A percentile compares a stretch with the other conserved stretches of the same genome.
Conservation (phyloP, 2,797 vertebrate genomes). For the Epinephelus coioides region DNA sequence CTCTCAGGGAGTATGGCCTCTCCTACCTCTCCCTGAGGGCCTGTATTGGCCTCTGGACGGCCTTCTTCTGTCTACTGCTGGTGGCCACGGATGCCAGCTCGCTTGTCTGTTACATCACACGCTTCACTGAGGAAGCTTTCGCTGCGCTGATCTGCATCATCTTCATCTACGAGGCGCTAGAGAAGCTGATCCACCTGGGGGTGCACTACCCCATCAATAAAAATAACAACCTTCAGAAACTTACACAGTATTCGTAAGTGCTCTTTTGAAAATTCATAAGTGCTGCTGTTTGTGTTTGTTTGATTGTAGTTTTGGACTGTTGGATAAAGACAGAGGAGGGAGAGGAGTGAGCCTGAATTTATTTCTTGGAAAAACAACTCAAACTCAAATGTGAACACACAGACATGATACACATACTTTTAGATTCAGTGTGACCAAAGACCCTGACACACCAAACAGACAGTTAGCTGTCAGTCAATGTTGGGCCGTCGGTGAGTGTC, state of each 20-base stretch:
- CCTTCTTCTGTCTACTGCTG: constrained; percentile 94
- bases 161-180: constrained; percentile 99
- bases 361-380: too few species aligned
- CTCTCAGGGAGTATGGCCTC: constrained; percentile 92
- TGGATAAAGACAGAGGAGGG: neutral
- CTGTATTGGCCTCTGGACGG: constrained; percentile 98
- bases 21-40: constrained; percentile 97
- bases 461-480: too few species aligned
- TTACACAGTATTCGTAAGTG: constrained; percentile 97
- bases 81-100: constrained; percentile 99
- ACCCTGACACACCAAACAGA: too few species aligned
- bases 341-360: neutral
- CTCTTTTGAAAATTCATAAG: neutral
- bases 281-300: neutral
- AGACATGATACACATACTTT: neutral
- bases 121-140: constrained; percentile 99
- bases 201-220: constrained; percentile 97
- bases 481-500: too few species aligned
- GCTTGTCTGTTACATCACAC: constrained; percentile 98
- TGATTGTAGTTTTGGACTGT: neutral
- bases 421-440: neutral
- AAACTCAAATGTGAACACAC: neutral
- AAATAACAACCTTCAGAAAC: constrained; percentile 94
- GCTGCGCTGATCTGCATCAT: constrained; percentile 99
- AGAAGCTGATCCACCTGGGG: constrained; percentile 97